Evolutionary conservation across 2,113 vertebrate genomes (phyloP).

Genomic region (Syngnathus scovelli): DNA sequence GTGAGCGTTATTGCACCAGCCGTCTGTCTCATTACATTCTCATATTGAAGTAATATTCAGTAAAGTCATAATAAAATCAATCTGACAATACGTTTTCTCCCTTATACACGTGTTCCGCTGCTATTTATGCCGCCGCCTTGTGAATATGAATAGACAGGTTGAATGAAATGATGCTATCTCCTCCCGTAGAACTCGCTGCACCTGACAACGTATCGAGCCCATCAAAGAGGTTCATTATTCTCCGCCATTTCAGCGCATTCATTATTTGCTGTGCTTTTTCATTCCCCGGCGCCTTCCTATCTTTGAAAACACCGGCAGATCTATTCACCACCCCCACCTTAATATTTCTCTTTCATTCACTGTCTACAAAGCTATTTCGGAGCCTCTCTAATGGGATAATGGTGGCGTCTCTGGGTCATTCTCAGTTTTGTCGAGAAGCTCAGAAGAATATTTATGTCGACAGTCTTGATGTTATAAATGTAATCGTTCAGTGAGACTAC

Average conservation of each 20-base stretch:
- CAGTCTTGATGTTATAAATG: neutral
- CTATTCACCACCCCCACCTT: slow-evolving; percentile 26
- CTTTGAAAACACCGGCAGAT: slow-evolving; percentile 34
- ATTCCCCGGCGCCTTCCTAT: slow-evolving; percentile 30
- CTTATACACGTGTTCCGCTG: slow-evolving; percentile 24
- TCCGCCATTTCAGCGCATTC: slow-evolving; percentile 48
- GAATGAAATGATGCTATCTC: slow-evolving; percentile 66
- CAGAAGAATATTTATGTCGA: slow-evolving; percentile 9
- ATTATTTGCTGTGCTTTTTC: slow-evolving; percentile 39
- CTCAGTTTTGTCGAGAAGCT: slow-evolving; percentile 8
- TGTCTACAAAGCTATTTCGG: slow-evolving; percentile 25
- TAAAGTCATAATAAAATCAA: slow-evolving; percentile 24
- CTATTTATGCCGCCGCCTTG: slow-evolving; percentile 28
- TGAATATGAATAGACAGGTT: slow-evolving; percentile 62
- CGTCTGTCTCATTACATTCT: slow-evolving; percentile 53
- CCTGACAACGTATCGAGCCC: slow-evolving; percentile 18
- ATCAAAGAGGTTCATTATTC: slow-evolving; percentile 58
- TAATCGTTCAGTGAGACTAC: neutral
- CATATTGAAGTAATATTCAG: slow-evolving; percentile 38
- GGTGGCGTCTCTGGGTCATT: slow-evolving; percentile 14
- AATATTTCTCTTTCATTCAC: slow-evolving; percentile 54
- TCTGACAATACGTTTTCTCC: slow-evolving; percentile 42
- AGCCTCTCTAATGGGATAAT: slow-evolving; percentile 43
- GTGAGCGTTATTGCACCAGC: slow-evolving; percentile 40
- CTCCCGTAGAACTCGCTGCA: slow-evolving; percentile 10